phyloP scores from a whole-genome alignment of 2,797 vertebrate species.

The Nyctalus aviator region DNA sequence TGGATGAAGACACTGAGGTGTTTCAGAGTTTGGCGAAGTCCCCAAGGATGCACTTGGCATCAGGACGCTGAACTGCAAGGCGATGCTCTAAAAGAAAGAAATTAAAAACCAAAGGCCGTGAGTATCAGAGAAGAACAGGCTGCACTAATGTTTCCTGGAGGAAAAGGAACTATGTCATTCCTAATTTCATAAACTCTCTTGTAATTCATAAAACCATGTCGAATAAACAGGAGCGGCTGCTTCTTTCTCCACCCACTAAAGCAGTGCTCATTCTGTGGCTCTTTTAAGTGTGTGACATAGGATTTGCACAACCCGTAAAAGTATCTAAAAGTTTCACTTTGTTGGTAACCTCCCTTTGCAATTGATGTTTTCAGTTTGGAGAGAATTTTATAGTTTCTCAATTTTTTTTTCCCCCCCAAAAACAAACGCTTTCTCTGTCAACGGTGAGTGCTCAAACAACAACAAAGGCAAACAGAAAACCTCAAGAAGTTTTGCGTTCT shows the following conservation, averaged over 20 bases:
- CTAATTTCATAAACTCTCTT: neutral
- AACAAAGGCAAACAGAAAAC: too few species aligned
- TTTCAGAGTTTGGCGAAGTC: neutral
- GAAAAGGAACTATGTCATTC: neutral
- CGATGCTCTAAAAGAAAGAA: fast-evolving
- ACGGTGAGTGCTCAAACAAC: neutral
- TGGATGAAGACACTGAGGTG: neutral
- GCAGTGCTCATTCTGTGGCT: neutral
- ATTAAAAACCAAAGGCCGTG: neutral
- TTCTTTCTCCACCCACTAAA: fast-evolving
- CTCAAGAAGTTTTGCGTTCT: neutral
- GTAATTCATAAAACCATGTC: neutral
- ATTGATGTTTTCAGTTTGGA: neutral
- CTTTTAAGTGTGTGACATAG: neutral
- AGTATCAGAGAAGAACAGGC: neutral
- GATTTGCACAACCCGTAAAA: neutral
- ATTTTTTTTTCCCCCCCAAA: neutral
- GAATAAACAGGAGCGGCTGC: neutral
- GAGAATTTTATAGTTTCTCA: conserved; percentile 1
- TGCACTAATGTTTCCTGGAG: neutral
- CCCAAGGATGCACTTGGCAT: neutral
- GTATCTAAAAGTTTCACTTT: neutral
- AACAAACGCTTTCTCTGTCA: neutral
- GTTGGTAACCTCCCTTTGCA: neutral
- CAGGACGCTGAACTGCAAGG: fast-evolving